Evolutionary conservation across 2,888 invertebrate species (phyloP).

Genomic region (Leptogaster cylindrica): DNA sequence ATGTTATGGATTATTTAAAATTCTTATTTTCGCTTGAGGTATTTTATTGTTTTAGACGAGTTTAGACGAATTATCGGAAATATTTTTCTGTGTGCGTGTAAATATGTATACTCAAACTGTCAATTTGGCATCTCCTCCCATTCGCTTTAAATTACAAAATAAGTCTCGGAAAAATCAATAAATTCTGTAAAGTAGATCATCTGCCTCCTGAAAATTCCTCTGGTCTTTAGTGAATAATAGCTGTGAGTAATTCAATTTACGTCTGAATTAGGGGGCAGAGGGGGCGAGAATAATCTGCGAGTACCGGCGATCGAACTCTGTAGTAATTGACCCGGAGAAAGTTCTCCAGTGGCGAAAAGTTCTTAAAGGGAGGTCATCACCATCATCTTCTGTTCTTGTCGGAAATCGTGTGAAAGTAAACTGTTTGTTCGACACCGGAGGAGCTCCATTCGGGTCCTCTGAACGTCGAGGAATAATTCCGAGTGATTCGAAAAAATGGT

Average conservation of each 20-base stretch:
- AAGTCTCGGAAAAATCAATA: constrained; percentile 38
- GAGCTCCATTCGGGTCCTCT: too few species aligned
- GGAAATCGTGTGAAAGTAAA: neutral
- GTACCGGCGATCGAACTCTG: constrained; percentile 16
- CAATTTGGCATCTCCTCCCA: constrained; percentile 30
- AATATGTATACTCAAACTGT: constrained; percentile 33
- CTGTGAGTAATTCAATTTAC: constrained; percentile 29
- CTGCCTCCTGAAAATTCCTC: constrained; percentile 1
- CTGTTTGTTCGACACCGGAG: too few species aligned
- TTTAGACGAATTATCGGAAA: too few species aligned
- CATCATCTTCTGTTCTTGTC: constrained; percentile 16
- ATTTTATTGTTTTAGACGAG: too few species aligned
- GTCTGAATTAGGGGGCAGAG: too few species aligned
- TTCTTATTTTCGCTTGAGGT: too few species aligned
- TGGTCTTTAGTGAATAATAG: neutral
- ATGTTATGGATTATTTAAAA: too few species aligned
- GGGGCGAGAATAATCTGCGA: neutral
- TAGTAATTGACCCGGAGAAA: neutral
- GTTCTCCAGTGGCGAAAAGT: neutral
- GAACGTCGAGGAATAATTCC: too few species aligned
- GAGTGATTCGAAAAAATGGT: too few species aligned
- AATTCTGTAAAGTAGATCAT: constrained; percentile 39
- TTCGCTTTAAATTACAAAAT: constrained; percentile 21
- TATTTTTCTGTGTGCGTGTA: constrained; percentile 9
- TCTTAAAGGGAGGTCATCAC: constrained; percentile 20